Evolutionary conservation across 2,113 vertebrate genomes (phyloP).

Genomic region (Archocentrus centrarchus): DNA sequence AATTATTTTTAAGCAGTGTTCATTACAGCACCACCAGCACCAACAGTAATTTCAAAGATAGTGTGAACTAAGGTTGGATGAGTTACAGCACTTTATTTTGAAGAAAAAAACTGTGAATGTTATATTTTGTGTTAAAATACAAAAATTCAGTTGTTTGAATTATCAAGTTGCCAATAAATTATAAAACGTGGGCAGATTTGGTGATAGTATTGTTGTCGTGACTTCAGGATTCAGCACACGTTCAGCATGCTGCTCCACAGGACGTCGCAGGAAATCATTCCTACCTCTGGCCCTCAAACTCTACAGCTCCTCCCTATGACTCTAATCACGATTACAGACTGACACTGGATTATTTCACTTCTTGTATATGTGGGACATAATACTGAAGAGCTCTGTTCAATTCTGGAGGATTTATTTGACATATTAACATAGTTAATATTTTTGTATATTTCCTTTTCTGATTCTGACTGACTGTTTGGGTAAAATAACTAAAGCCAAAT

Average conservation of each 20-base stretch:
- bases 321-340: not conserved
- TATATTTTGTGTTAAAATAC: not conserved
- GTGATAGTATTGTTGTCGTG: not conserved
- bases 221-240: not conserved
- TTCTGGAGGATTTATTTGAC: not conserved
- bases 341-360: slow-evolving; percentile 2
- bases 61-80: too few relatives aligned
- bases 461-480: not conserved
- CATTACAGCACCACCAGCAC: not conserved
- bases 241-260: not conserved
- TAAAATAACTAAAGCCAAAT: not conserved
- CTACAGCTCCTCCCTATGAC: not conserved
- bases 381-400: not conserved
- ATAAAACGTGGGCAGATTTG: not conserved
- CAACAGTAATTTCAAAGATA: not conserved
- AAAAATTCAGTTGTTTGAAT: not conserved
- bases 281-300: not conserved
- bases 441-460: not conserved
- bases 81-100: too few relatives aligned
- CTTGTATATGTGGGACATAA: not conserved
- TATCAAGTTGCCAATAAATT: not conserved
- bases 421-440: not conserved
- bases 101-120: too few relatives aligned
- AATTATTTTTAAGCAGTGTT: not conserved
- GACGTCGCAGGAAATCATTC: not conserved